Conservation (phyloP, 2,888 invertebrate species). For the Schizaphis graminum region DNA sequence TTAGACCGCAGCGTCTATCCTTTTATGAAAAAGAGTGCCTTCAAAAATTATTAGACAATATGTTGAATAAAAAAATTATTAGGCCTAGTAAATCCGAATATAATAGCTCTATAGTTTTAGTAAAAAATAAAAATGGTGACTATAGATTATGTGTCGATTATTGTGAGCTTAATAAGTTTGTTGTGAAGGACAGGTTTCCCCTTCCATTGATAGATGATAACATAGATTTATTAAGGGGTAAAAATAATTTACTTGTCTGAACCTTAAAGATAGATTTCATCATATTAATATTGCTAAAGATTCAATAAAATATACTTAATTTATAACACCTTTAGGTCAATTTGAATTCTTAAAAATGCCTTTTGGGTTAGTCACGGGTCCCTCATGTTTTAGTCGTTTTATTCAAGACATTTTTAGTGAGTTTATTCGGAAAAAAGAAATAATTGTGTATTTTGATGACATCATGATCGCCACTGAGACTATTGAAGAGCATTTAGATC, state of each 20-base stretch:
- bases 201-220: neutral
- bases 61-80: neutral
- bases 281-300: neutral
- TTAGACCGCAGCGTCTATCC: neutral
- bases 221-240: neutral
- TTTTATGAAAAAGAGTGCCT: neutral
- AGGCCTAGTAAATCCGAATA: neutral
- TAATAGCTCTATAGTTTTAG: neutral
- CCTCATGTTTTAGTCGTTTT: conserved; percentile 67
- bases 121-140: neutral
- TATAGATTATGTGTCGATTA: neutral
- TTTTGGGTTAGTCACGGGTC: conserved; percentile 47
- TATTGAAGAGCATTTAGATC: conserved; percentile 68
- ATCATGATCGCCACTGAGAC: conserved; percentile 68
- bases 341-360: conserved; percentile 56
- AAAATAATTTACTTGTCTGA: neutral
- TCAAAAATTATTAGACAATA: neutral
- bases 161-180: neutral
- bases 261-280: neutral
- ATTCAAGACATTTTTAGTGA: conserved; percentile 69
- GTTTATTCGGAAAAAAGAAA: conserved; percentile 67
- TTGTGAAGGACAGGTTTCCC: neutral
- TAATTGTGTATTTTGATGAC: conserved; percentile 69
- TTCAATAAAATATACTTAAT: neutral
- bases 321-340: conserved; percentile 33